A percentile compares a stretch with the other conserved stretches of the same genome.
These are phyloP conservation scores for Ectemnius lituratus DNA, from an alignment of 2,888 invertebrate genomes.

Conservation along the genomic window DNA sequence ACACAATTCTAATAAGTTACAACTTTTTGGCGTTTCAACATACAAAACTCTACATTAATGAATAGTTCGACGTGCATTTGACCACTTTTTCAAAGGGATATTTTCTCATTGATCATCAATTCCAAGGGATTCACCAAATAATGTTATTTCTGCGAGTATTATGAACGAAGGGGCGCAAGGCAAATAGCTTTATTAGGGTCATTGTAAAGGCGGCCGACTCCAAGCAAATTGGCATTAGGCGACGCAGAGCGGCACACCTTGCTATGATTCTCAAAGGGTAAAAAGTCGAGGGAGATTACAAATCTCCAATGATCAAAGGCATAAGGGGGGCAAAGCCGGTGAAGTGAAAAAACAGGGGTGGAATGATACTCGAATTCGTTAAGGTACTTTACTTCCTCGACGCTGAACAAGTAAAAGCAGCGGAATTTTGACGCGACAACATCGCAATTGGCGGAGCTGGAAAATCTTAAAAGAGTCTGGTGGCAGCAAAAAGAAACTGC, in stretches of 20 bases:
- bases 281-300: slow-evolving; percentile 25
- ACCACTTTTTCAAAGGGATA: too few relatives aligned
- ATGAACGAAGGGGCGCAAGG: too few relatives aligned
- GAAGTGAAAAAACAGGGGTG: slow-evolving; percentile 24
- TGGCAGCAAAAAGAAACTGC: too few relatives aligned
- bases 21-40: too few relatives aligned
- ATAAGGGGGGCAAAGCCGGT: not conserved
- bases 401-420: not conserved
- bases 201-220: too few relatives aligned
- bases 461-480: not conserved
- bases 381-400: slow-evolving; percentile 1
- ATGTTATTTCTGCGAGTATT: not conserved
- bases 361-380: slow-evolving; percentile 9
- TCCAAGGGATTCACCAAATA: too few relatives aligned
- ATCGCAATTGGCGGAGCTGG: not conserved
- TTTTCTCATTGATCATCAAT: too few relatives aligned
- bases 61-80: too few relatives aligned
- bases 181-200: too few relatives aligned
- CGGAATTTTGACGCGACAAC: not conserved
- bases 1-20: too few relatives aligned
- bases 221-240: not conserved
- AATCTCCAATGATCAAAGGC: slow-evolving; percentile 30
- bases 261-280: slow-evolving; percentile 1
- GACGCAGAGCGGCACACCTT: not conserved
- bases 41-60: too few relatives aligned